phyloP scores from a whole-genome alignment of 1,140 invertebrate genomes.

The Cydia pomonella region DNA sequence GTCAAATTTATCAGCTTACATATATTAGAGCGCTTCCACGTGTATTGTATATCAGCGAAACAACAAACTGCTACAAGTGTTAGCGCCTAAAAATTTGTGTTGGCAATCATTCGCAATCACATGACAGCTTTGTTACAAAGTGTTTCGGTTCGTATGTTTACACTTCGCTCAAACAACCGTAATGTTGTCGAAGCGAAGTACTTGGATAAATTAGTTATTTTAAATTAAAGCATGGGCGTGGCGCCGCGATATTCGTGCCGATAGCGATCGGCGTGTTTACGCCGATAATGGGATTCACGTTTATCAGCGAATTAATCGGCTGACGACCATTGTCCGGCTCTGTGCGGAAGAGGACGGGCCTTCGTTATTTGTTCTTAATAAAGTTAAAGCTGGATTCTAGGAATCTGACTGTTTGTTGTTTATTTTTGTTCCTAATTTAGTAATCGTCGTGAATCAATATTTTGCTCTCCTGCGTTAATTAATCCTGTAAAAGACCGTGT shows the following conservation, averaged over 20 bases:
- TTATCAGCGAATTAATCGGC: constrained; percentile 50
- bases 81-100: background rate
- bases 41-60: background rate
- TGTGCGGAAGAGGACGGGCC: too few species aligned
- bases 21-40: background rate
- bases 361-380: too few species aligned
- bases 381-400: too few species aligned
- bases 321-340: background rate
- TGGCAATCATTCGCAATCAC: background rate
- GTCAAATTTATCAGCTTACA: background rate
- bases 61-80: background rate
- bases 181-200: background rate
- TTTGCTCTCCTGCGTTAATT: too few species aligned
- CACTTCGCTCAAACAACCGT: background rate
- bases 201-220: background rate
- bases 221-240: constrained; percentile 10
- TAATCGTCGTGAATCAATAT: too few species aligned
- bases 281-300: constrained; percentile 36
- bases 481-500: too few species aligned
- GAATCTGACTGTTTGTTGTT: too few species aligned
- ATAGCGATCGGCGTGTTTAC: constrained; percentile 43
- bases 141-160: background rate
- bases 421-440: too few species aligned
- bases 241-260: constrained; percentile 6
- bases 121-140: background rate